Evolutionary conservation across 2,113 vertebrate species (phyloP).

Genomic region (Argyrosomus japonicus): DNA sequence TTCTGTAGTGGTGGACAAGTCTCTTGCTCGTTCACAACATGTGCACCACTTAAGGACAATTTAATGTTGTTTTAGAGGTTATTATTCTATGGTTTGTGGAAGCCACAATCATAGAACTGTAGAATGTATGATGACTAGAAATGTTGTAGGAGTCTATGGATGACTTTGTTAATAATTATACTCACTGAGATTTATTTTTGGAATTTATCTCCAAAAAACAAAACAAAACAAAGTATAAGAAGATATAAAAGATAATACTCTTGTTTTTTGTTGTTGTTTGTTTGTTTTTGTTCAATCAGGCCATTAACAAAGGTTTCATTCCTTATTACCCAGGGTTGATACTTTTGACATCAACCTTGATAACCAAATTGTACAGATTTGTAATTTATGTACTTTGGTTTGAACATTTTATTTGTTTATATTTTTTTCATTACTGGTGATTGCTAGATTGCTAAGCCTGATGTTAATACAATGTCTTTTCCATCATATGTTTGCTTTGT

Average conservation of each 20-base stretch:
- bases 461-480: slow-evolving; percentile 35
- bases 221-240: slow-evolving; percentile 21
- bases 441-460: slow-evolving; percentile 65
- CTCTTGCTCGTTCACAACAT: background rate
- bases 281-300: background rate
- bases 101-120: slow-evolving; percentile 9
- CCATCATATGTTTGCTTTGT: slow-evolving; percentile 82
- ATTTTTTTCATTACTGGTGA: slow-evolving; percentile 62
- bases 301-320: slow-evolving; percentile 7
- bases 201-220: background rate
- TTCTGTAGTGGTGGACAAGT: background rate
- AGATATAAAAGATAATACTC: background rate
- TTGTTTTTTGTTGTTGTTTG: too few relatives aligned
- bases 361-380: slow-evolving; percentile 87
- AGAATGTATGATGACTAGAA: slow-evolving; percentile 37
- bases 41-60: background rate
- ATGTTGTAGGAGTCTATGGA: slow-evolving; percentile 10
- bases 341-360: slow-evolving; percentile 67
- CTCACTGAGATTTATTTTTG: slow-evolving; percentile 18
- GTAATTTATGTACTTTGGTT: slow-evolving; percentile 91
- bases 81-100: slow-evolving; percentile 43
- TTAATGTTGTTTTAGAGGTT: slow-evolving; percentile 16
- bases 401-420: slow-evolving; percentile 81
- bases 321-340: slow-evolving; percentile 9
- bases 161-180: slow-evolving; percentile 7